Percentiles rank a stretch among this genome's conserved stretches.
Evolutionary conservation across 2,888 invertebrate species (phyloP).

Genomic region (Allacma fusca): DNA sequence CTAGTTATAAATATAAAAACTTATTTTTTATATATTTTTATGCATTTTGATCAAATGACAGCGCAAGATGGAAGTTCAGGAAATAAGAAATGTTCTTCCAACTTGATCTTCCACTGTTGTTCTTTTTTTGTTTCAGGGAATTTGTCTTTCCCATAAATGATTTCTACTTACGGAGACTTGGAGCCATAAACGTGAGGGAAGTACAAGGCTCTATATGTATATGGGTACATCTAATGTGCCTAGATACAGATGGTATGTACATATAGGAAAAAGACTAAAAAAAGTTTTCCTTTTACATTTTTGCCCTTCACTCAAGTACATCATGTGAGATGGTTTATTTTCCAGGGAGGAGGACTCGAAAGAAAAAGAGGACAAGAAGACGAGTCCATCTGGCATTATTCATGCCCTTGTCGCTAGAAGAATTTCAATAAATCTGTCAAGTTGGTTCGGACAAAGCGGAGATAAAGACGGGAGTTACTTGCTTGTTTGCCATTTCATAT

Average conservation of each 20-base stretch:
- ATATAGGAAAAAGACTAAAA: no score
- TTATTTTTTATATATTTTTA: no score
- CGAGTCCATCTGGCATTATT: not conserved
- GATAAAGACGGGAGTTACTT: constrained; percentile 6
- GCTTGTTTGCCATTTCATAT: constrained; percentile 2
- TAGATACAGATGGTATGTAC: no score
- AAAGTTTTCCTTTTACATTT: constrained; percentile 2
- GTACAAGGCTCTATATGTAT: no score
- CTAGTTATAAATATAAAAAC: no score
- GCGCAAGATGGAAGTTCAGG: no score
- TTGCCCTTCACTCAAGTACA: constrained; percentile 16
- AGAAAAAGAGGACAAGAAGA: not conserved
- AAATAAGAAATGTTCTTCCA: no score
- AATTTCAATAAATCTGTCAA: constrained; percentile 40
- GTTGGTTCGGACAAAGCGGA: constrained; percentile 24
- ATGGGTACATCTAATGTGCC: no score
- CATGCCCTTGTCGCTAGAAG: not conserved
- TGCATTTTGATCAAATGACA: no score
- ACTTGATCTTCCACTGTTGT: not conserved
- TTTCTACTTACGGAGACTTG: not conserved
- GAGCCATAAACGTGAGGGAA: not conserved
- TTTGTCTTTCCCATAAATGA: constrained; percentile 10
- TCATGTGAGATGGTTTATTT: constrained; percentile 3
- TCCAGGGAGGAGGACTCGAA: not conserved
- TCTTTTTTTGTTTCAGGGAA: not conserved